Conservation (phyloP, 2,888 invertebrate species). For the Polylopha cassiicola region DNA sequence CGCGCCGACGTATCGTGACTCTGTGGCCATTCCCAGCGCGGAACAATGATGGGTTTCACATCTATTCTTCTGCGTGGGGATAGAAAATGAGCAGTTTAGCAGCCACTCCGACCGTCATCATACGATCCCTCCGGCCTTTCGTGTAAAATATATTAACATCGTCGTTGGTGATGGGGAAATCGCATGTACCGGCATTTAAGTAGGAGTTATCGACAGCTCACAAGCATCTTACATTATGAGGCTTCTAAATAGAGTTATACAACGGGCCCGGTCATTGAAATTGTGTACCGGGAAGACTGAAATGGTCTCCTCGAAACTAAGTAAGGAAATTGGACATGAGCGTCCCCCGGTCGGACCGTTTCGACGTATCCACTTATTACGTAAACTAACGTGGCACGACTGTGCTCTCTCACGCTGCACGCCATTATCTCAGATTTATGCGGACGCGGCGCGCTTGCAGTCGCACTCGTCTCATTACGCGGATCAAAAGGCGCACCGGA, state of each 20-base stretch:
- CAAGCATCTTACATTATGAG: slow-evolving; percentile 30
- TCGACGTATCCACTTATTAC: slow-evolving; percentile 62
- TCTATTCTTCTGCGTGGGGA: slow-evolving; percentile 29
- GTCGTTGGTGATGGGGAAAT: slow-evolving; percentile 43
- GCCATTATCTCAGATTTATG: slow-evolving; percentile 66
- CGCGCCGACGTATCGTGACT: slow-evolving; percentile 28
- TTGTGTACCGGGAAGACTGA: slow-evolving; percentile 29
- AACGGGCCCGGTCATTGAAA: slow-evolving; percentile 25
- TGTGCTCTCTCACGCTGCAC: slow-evolving; percentile 64
- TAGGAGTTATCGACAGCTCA: slow-evolving; percentile 34
- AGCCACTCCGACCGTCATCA: slow-evolving; percentile 36
- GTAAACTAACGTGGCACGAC: slow-evolving; percentile 65
- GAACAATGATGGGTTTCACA: slow-evolving; percentile 35
- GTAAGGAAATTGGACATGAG: slow-evolving; percentile 48
- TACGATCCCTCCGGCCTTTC: slow-evolving; percentile 42
- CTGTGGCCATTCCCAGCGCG: slow-evolving; percentile 24
- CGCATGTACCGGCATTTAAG: slow-evolving; percentile 36
- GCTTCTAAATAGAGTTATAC: slow-evolving; percentile 40
- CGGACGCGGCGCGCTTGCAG: slow-evolving; percentile 55
- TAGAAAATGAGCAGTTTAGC: slow-evolving; percentile 43
- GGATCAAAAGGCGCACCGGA: slow-evolving; percentile 54
- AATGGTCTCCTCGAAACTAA: slow-evolving; percentile 36
- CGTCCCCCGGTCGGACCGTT: slow-evolving; percentile 45
- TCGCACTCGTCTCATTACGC: slow-evolving; percentile 66
- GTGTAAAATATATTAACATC: slow-evolving; percentile 45